A percentile compares a stretch with the other conserved stretches of the same genome.
Evolutionary conservation across 2,888 invertebrate species (phyloP).

Genomic region (Parelbella ahira): DNA sequence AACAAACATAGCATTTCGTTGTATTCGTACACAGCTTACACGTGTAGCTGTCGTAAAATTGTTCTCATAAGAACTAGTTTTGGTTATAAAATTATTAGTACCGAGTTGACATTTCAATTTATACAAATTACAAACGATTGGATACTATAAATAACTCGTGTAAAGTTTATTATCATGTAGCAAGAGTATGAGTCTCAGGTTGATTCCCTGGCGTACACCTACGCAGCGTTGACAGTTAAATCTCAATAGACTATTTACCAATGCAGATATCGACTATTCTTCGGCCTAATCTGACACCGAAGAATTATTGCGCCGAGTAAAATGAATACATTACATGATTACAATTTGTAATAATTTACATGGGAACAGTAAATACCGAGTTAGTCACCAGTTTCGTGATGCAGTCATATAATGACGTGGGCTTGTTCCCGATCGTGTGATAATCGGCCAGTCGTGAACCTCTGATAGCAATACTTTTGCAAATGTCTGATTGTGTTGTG

Average conservation of each 20-base stretch:
- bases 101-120: conserved; percentile 21
- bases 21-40: too few relatives aligned
- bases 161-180: conserved; percentile 20
- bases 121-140: conserved; percentile 20
- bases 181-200: conserved; percentile 15
- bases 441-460: conserved; percentile 65
- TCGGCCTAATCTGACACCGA: conserved; percentile 21
- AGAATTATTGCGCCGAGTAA: conserved; percentile 21
- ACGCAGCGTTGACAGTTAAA: conserved; percentile 25
- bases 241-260: conserved; percentile 25
- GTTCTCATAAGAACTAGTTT: conserved; percentile 15
- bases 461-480: conserved; percentile 56
- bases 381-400: conserved; percentile 60
- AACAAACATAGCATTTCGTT: conserved; percentile 17
- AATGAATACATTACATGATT: conserved; percentile 24
- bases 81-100: conserved; percentile 15
- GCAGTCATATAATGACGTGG: conserved; percentile 50
- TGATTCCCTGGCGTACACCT: conserved; percentile 18
- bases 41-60: conserved; percentile 12
- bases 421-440: conserved; percentile 43
- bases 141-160: conserved; percentile 13
- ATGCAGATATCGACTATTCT: conserved; percentile 25
- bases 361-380: conserved; percentile 30
- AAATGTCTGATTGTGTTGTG: conserved; percentile 60
- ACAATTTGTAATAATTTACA: conserved; percentile 25